Conservation (phyloP, 1,140 invertebrate species). For the Charaxes varanes region DNA sequence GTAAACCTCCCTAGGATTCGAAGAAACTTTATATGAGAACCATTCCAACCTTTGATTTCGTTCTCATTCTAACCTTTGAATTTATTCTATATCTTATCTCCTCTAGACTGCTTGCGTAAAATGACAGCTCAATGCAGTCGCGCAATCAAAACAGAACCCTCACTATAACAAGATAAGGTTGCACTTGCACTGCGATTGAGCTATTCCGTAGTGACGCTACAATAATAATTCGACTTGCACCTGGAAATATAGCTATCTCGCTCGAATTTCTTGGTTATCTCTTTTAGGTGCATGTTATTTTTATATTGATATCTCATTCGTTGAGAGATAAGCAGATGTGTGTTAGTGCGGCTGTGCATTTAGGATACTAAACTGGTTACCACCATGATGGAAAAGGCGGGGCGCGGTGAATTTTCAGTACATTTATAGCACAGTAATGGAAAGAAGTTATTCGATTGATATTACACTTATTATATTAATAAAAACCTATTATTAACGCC, state of each 20-base stretch:
- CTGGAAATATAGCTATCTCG: constrained; percentile 58
- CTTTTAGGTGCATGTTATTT: constrained; percentile 55
- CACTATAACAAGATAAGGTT: constrained; percentile 43
- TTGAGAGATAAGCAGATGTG: constrained; percentile 59
- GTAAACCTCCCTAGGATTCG: constrained; percentile 22
- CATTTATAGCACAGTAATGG: constrained; percentile 3
- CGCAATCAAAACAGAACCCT: constrained; percentile 52
- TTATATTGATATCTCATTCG: constrained; percentile 69
- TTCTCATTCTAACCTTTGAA: constrained; percentile 39
- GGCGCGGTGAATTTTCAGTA: constrained; percentile 23
- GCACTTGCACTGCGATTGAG: constrained; percentile 55
- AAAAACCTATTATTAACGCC: no score
- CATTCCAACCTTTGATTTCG: constrained; percentile 33
- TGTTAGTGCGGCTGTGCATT: constrained; percentile 44
- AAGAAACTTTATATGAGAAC: constrained; percentile 39
- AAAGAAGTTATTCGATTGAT: constrained; percentile 2
- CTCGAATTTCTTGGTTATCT: constrained; percentile 49
- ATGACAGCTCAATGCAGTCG: constrained; percentile 28
- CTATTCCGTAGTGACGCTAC: constrained; percentile 17
- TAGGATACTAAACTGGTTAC: constrained; percentile 41
- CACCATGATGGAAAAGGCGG: constrained; percentile 70
- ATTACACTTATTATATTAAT: no score
- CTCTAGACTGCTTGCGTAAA: constrained; percentile 28
- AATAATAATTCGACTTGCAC: constrained; percentile 42
- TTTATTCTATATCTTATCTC: constrained; percentile 38